Conservation (phyloP, 2,797 vertebrate species). For the Pipistrellus nathusii region DNA sequence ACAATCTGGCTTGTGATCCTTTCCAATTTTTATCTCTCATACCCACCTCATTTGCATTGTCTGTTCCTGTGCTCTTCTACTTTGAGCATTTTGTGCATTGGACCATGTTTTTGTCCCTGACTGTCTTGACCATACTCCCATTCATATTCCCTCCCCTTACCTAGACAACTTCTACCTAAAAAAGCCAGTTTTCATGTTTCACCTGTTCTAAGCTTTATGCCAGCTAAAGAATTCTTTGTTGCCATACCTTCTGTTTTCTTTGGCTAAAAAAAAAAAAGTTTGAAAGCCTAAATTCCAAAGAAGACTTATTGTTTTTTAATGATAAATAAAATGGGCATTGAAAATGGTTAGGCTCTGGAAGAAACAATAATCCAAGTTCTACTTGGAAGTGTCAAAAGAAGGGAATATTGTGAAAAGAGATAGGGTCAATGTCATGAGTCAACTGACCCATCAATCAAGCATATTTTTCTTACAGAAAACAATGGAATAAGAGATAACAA, state of each 20-base stretch:
- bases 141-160: accelerated
- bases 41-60: not conserved
- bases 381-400: not conserved
- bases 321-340: not conserved
- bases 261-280: not conserved
- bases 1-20: not conserved
- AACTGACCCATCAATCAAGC: not conserved
- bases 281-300: not conserved
- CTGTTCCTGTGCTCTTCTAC: not conserved
- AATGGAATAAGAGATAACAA: not conserved
- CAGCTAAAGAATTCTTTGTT: not conserved
- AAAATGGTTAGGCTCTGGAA: not conserved
- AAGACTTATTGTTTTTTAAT: not conserved
- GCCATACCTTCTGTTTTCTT: not conserved
- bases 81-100: not conserved
- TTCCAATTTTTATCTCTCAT: not conserved
- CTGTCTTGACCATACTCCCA: accelerated
- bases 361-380: not conserved
- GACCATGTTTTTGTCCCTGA: not conserved
- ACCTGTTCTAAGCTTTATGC: not conserved
- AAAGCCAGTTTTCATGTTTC: not conserved
- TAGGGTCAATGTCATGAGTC: not conserved
- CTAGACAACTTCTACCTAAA: not conserved
- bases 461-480: not conserved
- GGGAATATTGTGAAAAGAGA: not conserved